These are phyloP conservation scores for Barnardius zonarius DNA, from an alignment of 2,113 vertebrate species.

Conservation along the genomic window DNA sequence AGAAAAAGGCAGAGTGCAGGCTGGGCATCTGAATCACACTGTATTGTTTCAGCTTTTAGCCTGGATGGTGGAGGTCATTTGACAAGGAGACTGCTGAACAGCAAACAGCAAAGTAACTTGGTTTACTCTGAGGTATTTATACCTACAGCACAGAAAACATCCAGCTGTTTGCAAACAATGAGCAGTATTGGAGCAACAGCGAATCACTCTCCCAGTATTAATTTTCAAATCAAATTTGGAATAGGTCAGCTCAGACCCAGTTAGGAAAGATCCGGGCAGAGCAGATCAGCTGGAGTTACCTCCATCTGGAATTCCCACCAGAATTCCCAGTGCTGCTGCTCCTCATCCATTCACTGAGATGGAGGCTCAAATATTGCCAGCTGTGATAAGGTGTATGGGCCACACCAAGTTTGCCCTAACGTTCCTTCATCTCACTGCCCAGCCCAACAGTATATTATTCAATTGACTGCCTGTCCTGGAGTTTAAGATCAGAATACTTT, in stretches of 20 bases:
- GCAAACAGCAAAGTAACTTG: background rate
- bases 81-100: background rate
- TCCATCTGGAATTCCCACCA: background rate
- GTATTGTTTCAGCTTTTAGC: background rate
- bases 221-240: background rate
- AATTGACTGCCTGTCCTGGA: background rate
- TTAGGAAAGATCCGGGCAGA: background rate
- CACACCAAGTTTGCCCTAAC: rapidly evolving
- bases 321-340: background rate
- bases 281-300: background rate
- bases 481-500: background rate
- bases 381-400: rapidly evolving
- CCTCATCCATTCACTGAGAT: background rate
- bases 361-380: background rate
- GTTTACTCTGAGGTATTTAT: background rate
- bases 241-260: background rate
- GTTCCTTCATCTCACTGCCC: background rate
- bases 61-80: background rate
- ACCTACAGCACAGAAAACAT: background rate
- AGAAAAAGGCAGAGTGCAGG: background rate
- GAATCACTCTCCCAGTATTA: background rate
- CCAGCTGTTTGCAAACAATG: background rate
- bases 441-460: background rate
- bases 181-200: background rate
- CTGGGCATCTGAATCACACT: background rate